Evolutionary conservation across 2,797 vertebrate species (phyloP), one percentile per base, ranked within the genome.

Genomic region (Distichodus sexfasciatus): DNA sequence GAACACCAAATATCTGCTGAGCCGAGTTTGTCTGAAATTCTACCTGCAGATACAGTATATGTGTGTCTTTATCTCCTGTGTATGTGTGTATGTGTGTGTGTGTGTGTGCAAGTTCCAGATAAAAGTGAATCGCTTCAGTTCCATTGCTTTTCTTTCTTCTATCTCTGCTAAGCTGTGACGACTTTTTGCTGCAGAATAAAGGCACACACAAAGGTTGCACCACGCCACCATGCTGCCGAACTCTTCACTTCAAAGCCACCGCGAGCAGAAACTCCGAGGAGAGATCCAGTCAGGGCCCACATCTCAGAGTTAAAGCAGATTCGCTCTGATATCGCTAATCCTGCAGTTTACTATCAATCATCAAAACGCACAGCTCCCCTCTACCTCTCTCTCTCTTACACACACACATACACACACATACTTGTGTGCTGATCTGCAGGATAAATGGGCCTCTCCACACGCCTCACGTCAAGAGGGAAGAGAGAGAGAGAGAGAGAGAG

Each of bases 341-440:
- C 70, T 69, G 31, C 14, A 46, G 36, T 47, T 55, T 57, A 43
- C 28, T 44, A 50, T 72, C 51, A 71, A 51, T 63, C 59, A 48
- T 44, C 19, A 64, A 64, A 57, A 38, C 2, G 14, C 46, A 65
- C 44, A 38, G 36, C 29, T 63, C 15, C 23, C n/a, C 33, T 43
- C 15, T 11, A 46, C 31, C 17, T 23, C 15, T 61, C 55, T 46
- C 38, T n/a, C n/a, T n/a, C n/a, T n/a, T n/a, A n/a, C n/a, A n/a
- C n/a, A n/a, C n/a, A n/a, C n/a, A 29, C 15, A 28, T 12, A 9
- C 12, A 17, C 40, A 17, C 19, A 12, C 21, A 28, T 29, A 35
- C 54, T 35, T 15, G n/a, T 4, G 24, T 1, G 2, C 26, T 58
- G 44, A 64, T 35, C 23, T 33, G 19, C 46, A 28, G 53, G 46